phyloP scores from a whole-genome alignment of 2,888 invertebrate species.

The Drosophila lacicola region DNA sequence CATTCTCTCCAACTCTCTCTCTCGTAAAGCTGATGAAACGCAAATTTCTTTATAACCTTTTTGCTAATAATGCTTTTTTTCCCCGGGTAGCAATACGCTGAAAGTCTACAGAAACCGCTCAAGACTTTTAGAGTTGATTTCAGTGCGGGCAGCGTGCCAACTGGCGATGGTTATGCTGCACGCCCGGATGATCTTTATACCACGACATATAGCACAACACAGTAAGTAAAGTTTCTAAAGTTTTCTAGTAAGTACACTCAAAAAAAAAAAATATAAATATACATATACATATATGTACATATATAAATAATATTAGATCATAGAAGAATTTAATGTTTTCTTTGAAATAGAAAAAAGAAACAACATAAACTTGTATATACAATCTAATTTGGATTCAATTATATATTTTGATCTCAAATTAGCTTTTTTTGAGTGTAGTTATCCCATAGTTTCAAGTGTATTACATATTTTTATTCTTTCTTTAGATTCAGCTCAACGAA shows the following conservation, averaged over 20 bases:
- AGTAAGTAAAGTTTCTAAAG: constrained; percentile 77
- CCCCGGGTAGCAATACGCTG: constrained; percentile 84
- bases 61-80: constrained; percentile 28
- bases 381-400: too few species aligned
- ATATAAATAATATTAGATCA: too few species aligned
- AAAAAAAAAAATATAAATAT: not conserved
- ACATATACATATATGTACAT: too few species aligned
- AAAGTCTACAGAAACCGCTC: constrained; percentile 85
- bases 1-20: constrained; percentile 5
- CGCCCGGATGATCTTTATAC: constrained; percentile 83
- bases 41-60: constrained; percentile 11
- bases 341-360: too few species aligned
- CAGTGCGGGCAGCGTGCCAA: constrained; percentile 81
- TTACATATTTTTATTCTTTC: not conserved
- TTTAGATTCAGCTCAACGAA: constrained; percentile 86
- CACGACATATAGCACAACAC: constrained; percentile 84
- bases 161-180: constrained; percentile 79
- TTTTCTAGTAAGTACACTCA: constrained; percentile 3
- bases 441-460: not conserved
- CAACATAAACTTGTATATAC: too few species aligned
- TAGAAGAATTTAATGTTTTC: too few species aligned
- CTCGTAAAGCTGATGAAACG: constrained; percentile 10
- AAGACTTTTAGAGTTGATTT: constrained; percentile 85
- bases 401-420: too few species aligned
- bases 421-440: not conserved